Percentiles rank a stretch among this genome's conserved stretches.
These are phyloP conservation scores for Gila orcuttii DNA, from an alignment of 2,113 vertebrate genomes.

Conservation along the genomic window DNA sequence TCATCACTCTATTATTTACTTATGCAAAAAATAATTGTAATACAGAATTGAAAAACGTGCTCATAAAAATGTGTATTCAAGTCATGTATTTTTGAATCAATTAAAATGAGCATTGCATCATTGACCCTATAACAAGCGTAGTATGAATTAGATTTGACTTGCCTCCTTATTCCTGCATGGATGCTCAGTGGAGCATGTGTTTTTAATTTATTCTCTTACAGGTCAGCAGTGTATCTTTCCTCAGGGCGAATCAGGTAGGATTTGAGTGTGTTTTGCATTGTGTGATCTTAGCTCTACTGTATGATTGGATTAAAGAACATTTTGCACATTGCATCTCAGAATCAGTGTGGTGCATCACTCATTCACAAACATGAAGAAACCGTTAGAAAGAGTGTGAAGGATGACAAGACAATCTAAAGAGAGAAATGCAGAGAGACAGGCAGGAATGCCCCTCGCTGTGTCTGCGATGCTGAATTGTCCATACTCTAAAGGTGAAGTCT, in stretches of 20 bases:
- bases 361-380: conserved; percentile 24
- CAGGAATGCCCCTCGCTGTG: conserved; percentile 15
- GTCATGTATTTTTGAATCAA: neutral
- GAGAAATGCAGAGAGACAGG: conserved; percentile 5
- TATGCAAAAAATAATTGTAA: neutral
- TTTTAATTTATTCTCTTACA: conserved; percentile 15
- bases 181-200: conserved; percentile 8
- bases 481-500: neutral
- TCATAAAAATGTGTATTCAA: neutral
- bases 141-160: neutral
- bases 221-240: conserved; percentile 21
- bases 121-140: neutral
- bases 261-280: neutral
- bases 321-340: conserved; percentile 10
- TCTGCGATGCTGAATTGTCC: neutral
- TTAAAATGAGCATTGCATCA: neutral
- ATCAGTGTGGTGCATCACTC: neutral
- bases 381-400: conserved; percentile 4
- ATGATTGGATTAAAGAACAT: neutral
- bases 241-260: neutral
- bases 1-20: neutral
- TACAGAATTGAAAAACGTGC: neutral
- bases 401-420: conserved; percentile 6
- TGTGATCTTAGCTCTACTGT: conserved; percentile 6
- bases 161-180: neutral